These are phyloP conservation scores for Myiotriccus ornatus DNA, from an alignment of 2,797 vertebrate genomes.

Conservation along the genomic window DNA sequence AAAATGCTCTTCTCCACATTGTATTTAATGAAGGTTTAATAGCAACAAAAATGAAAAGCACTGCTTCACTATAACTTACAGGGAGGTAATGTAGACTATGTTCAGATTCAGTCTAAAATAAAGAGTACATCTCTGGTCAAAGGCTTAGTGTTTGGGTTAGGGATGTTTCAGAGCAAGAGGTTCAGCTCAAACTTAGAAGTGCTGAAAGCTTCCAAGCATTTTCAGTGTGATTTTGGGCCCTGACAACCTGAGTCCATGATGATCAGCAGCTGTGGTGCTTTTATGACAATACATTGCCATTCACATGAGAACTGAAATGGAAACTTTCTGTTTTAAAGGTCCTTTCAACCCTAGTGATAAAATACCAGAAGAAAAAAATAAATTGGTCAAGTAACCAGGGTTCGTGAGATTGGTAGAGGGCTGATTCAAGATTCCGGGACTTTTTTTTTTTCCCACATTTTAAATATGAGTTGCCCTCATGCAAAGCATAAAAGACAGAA, in stretches of 20 bases:
- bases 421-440: background rate
- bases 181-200: background rate
- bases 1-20: background rate
- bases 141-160: background rate
- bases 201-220: background rate
- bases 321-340: background rate
- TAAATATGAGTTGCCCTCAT: background rate
- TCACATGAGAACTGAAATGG: background rate
- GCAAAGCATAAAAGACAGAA: background rate
- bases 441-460: background rate
- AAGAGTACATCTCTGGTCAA: background rate
- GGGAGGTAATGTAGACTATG: background rate
- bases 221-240: background rate
- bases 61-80: background rate
- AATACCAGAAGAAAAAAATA: background rate
- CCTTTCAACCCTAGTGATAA: background rate
- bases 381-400: background rate
- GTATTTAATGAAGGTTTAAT: background rate
- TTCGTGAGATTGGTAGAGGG: background rate
- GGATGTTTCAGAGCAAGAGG: background rate
- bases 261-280: background rate
- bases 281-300: background rate
- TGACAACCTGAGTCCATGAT: background rate
- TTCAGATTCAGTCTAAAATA: background rate
- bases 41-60: background rate